Conservation (phyloP, 53 echinoderm and acorn worm species). For the Crossaster papposus region DNA sequence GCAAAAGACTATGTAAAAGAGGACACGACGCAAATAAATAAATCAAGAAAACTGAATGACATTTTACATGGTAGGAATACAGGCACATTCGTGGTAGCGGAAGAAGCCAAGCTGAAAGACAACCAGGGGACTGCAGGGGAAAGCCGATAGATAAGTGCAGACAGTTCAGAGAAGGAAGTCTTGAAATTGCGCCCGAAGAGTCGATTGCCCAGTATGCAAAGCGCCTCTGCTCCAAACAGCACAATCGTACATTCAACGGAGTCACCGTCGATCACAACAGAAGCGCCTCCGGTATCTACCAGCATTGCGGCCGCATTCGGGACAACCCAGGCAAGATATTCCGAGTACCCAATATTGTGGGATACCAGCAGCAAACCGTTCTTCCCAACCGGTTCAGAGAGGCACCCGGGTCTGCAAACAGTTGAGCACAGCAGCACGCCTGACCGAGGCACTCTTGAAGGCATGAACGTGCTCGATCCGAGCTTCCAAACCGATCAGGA, state of each 20-base stretch:
- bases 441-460: not conserved
- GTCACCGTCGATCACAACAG: not conserved
- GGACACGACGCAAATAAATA: not conserved
- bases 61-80: not conserved
- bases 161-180: too few species aligned
- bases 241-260: not conserved
- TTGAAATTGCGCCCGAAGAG: not conserved
- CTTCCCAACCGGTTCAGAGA: not conserved
- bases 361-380: not conserved
- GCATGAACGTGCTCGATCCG: too few species aligned
- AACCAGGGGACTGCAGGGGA: not conserved
- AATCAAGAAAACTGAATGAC: not conserved
- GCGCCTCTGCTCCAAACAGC: not conserved
- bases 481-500: not conserved
- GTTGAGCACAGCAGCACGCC: not conserved
- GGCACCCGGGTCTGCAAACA: not conserved
- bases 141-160: too few species aligned
- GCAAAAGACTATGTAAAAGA: not conserved
- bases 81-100: not conserved
- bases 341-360: too few species aligned
- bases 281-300: not conserved
- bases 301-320: too few species aligned
- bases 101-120: not conserved
- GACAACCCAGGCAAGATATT: too few species aligned
- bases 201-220: not conserved